phyloP scores from a whole-genome alignment of 2,113 vertebrate genomes.

The Cnemophilus loriae region DNA sequence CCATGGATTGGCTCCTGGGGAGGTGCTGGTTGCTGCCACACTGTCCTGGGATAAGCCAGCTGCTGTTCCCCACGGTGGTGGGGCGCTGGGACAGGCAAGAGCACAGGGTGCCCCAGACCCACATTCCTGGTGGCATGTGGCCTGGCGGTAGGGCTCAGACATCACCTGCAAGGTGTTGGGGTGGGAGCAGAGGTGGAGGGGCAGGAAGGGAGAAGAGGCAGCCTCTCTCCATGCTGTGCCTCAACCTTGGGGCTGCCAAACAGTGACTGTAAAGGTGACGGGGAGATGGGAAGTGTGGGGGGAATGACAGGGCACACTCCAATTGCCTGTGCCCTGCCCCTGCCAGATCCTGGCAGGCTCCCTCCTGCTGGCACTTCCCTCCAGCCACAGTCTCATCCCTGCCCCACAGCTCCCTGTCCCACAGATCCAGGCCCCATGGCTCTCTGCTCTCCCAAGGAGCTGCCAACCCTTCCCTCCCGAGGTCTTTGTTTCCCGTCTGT shows the following conservation, averaged over 20 bases:
- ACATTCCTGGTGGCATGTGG: fast-evolving
- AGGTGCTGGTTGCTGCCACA: not conserved
- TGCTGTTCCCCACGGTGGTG: not conserved
- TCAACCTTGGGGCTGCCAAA: not conserved
- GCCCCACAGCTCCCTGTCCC: not conserved
- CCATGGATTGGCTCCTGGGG: not conserved
- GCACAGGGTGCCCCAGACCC: not conserved
- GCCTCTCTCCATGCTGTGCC: not conserved
- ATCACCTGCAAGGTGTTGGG: not conserved
- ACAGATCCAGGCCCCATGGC: not conserved
- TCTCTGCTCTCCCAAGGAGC: not conserved
- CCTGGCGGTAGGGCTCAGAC: not conserved
- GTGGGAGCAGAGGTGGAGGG: not conserved
- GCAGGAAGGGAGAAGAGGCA: not conserved
- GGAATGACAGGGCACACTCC: not conserved
- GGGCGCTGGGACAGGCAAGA: not conserved
- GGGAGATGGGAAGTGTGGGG: not conserved
- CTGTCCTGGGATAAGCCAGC: not conserved
- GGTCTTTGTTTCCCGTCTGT: not conserved
- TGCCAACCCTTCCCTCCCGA: not conserved
- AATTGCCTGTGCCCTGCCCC: not conserved
- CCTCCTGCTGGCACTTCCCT: not conserved
- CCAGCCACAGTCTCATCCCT: fast-evolving
- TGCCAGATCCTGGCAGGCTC: not conserved
- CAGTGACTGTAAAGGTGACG: not conserved